A percentile compares a stretch with the other conserved stretches of the same genome.
phyloP scores from a whole-genome alignment of 1,140 invertebrate genomes.

The Pseudomyrmex flavicornis region DNA sequence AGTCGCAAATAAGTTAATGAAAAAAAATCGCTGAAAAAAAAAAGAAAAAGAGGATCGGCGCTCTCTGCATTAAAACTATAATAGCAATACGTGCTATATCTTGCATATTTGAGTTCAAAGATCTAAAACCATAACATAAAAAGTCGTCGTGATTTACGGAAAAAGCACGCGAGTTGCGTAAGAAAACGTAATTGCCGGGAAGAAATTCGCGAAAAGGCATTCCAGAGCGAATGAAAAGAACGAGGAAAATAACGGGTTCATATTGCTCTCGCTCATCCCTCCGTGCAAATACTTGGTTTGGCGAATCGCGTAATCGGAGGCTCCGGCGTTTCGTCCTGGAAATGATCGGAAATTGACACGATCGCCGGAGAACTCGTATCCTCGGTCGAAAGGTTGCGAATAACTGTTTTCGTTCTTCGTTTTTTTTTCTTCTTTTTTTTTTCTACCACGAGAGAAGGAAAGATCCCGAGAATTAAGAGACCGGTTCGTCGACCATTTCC shows the following conservation, averaged over 20 bases:
- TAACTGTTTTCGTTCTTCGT: constrained; percentile 37
- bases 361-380: neutral
- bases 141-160: neutral
- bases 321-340: constrained; percentile 9
- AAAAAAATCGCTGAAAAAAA: neutral
- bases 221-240: neutral
- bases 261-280: neutral
- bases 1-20: neutral
- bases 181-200: neutral
- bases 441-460: neutral
- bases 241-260: constrained; percentile 23
- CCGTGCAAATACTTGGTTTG: neutral
- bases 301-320: constrained; percentile 36
- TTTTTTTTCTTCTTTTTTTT: neutral
- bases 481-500: constrained; percentile 37
- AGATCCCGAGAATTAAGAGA: constrained; percentile 41
- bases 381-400: constrained; percentile 29
- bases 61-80: neutral
- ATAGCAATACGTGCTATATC: neutral
- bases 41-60: neutral
- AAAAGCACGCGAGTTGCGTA: neutral
- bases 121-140: neutral
- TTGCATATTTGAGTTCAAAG: neutral
- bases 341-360: constrained; percentile 45
- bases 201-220: constrained; percentile 5